These are phyloP conservation scores for Lepus timidus DNA, from an alignment of 2,113 vertebrate genomes.

Conservation along the genomic window DNA sequence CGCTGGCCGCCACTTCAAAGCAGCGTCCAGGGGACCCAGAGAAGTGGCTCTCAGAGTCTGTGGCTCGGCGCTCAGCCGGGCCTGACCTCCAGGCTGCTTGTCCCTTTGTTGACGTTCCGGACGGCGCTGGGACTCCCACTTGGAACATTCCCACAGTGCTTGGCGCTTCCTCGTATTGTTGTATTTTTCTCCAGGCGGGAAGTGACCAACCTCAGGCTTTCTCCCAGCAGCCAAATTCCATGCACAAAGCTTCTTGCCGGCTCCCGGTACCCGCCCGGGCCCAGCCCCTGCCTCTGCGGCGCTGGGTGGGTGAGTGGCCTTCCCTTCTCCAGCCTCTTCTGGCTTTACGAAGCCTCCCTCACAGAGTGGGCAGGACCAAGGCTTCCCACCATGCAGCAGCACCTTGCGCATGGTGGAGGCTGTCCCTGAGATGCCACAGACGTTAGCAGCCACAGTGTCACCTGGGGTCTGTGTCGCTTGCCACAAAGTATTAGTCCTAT, in stretches of 20 bases:
- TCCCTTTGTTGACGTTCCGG: slow-evolving; percentile 46
- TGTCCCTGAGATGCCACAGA: neutral
- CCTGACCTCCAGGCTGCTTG: neutral
- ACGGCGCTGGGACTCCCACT: slow-evolving; percentile 12
- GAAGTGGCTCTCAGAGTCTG: neutral
- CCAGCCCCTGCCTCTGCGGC: neutral
- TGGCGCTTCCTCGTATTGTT: slow-evolving; percentile 74
- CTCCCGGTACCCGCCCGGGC: neutral
- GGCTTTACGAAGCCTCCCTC: neutral
- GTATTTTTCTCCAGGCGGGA: slow-evolving; percentile 59
- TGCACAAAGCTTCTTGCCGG: neutral
- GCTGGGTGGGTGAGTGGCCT: neutral
- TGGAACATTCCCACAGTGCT: slow-evolving; percentile 71
- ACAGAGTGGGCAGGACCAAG: neutral
- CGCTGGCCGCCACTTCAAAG: neutral
- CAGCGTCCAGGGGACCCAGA: neutral
- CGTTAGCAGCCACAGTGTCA: accelerated
- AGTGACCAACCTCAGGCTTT: slow-evolving; percentile 69
- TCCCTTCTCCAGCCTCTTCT: neutral
- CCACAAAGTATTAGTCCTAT: neutral
- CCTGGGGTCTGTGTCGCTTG: neutral
- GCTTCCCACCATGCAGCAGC: neutral
- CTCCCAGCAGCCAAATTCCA: slow-evolving; percentile 52
- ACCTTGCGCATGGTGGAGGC: accelerated
- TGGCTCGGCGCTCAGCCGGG: neutral